Percentiles rank a stretch among this genome's conserved stretches.
phyloP scores from a whole-genome alignment of 1,140 invertebrate species.

The Eriosoma lanigerum region DNA sequence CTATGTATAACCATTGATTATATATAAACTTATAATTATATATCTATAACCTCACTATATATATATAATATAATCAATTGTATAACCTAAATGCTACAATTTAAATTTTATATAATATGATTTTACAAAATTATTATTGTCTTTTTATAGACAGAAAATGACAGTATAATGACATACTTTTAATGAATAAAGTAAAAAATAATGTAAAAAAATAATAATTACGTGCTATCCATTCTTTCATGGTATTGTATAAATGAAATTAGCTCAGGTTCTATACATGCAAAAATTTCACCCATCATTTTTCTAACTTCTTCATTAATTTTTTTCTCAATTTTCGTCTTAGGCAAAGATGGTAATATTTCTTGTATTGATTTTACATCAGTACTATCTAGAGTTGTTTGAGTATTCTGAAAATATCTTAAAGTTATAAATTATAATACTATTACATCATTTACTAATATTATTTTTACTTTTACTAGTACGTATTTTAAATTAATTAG shows the following conservation, averaged over 20 bases:
- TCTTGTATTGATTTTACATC: constrained; percentile 53
- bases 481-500: too few relatives aligned
- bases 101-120: too few relatives aligned
- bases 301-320: constrained; percentile 77
- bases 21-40: too few relatives aligned
- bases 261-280: constrained; percentile 81
- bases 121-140: too few relatives aligned
- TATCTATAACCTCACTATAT: too few relatives aligned
- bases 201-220: constrained; percentile 61
- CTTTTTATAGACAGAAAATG: too few relatives aligned
- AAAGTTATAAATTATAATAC: not conserved
- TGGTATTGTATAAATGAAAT: constrained; percentile 80
- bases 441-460: too few relatives aligned
- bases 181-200: constrained; percentile 23
- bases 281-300: constrained; percentile 87
- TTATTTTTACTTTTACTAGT: too few relatives aligned
- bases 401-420: constrained; percentile 60
- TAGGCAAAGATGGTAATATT: constrained; percentile 58
- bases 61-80: too few relatives aligned
- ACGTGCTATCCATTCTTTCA: constrained; percentile 87
- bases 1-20: too few relatives aligned
- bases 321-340: constrained; percentile 69
- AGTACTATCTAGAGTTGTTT: constrained; percentile 62
- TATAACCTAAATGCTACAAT: too few relatives aligned
- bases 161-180: too few relatives aligned